Evolutionary conservation across 2,888 invertebrate genomes (phyloP).

Genomic region (Heliconius hortense): DNA sequence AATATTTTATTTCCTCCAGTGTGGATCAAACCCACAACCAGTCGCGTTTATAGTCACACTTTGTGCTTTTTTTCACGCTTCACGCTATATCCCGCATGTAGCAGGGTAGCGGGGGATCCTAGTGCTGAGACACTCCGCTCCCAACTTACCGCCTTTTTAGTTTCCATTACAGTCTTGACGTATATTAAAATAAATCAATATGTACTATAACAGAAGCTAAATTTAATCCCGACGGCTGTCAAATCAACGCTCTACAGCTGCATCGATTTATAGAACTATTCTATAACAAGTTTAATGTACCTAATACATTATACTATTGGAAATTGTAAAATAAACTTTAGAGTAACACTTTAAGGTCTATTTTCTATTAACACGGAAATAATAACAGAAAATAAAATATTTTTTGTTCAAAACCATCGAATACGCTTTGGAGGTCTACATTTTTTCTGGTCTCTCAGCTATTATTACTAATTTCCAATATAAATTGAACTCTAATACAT

Average conservation of each 20-base stretch:
- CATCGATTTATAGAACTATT: constrained; percentile 24
- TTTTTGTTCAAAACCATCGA: background rate
- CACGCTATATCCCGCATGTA: too few species aligned
- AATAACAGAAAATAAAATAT: background rate
- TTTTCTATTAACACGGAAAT: background rate
- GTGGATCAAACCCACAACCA: too few species aligned
- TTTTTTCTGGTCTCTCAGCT: constrained; percentile 1
- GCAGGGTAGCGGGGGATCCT: too few species aligned
- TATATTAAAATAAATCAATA: constrained; percentile 1
- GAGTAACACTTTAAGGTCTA: accelerated
- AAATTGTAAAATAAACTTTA: constrained; percentile 9
- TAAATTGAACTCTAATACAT: constrained; percentile 29
- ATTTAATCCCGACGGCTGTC: constrained; percentile 40
- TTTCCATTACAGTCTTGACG: too few species aligned
- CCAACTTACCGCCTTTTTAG: too few species aligned
- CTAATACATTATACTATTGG: background rate
- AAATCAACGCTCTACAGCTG: constrained; percentile 44
- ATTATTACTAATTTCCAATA: background rate
- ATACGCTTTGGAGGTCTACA: background rate
- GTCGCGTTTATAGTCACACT: too few species aligned
- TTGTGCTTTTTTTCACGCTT: too few species aligned
- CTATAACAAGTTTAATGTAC: constrained; percentile 16
- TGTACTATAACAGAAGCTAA: constrained; percentile 33
- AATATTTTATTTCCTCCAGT: too few species aligned
- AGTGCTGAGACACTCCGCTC: too few species aligned